Percentiles rank a stretch among this genome's conserved stretches.
phyloP scores from a whole-genome alignment of 1,140 invertebrate genomes.

The Trichonephila clavipes region DNA sequence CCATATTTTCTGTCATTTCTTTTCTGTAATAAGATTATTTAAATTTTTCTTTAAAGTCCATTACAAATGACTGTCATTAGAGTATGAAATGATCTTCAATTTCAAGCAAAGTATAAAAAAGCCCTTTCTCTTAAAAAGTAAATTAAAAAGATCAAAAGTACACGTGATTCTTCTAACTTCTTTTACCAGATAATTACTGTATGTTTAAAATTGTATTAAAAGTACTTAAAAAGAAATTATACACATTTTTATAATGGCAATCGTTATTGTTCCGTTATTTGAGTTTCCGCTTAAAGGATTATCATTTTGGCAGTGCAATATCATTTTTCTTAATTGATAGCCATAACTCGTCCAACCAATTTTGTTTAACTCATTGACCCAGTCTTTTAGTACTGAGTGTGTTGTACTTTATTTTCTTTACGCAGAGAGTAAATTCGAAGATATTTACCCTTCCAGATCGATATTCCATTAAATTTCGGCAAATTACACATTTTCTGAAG shows the following conservation, averaged over 20 bases:
- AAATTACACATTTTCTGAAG: constrained; percentile 16
- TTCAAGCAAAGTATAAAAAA: no score
- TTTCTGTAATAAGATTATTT: no score
- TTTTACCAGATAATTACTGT: no score
- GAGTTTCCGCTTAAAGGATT: background rate
- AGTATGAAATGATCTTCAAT: no score
- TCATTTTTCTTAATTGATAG: constrained; percentile 12
- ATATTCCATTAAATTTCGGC: constrained; percentile 21
- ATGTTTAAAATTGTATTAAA: no score
- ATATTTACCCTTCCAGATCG: background rate
- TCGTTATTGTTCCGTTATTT: background rate
- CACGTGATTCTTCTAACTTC: no score
- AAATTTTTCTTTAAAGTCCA: no score
- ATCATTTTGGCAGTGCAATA: background rate
- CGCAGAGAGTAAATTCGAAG: background rate
- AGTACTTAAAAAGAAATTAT: background rate
- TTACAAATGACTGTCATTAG: no score
- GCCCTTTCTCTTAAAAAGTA: no score
- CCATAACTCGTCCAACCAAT: background rate
- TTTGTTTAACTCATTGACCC: constrained; percentile 16
- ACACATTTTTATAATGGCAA: background rate
- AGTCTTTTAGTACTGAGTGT: background rate
- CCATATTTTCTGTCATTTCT: no score
- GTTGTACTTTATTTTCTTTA: background rate
- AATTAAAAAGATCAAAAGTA: no score